phyloP scores from a whole-genome alignment of 1,140 invertebrate species.

The Lucilia sericata region DNA sequence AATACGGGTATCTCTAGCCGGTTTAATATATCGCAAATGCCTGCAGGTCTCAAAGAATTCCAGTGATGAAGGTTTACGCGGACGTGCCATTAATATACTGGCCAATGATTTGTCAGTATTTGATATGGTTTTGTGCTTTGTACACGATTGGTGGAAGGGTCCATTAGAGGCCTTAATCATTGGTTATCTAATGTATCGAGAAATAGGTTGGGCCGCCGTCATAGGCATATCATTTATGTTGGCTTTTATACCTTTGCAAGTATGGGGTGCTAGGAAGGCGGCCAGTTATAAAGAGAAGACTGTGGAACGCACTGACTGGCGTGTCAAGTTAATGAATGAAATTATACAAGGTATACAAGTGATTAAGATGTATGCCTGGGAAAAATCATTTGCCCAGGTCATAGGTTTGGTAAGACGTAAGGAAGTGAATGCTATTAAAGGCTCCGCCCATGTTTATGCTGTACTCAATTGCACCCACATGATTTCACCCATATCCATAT shows the following conservation, averaged over 20 bases:
- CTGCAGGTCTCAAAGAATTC: conserved; percentile 33
- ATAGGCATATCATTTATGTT: background rate
- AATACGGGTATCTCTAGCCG: background rate
- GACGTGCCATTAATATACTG: background rate
- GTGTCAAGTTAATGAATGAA: conserved; percentile 27
- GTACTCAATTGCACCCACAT: conserved; percentile 66
- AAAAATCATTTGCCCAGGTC: conserved; percentile 77
- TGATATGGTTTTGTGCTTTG: background rate
- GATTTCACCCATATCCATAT: conserved; percentile 73
- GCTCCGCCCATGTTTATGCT: conserved; percentile 70
- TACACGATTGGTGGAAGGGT: background rate
- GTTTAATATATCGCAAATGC: conserved; percentile 82
- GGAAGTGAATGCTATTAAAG: conserved; percentile 69
- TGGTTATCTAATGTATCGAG: conserved; percentile 78
- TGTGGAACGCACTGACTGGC: conserved; percentile 54
- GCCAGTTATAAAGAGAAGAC: background rate
- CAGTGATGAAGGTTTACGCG: background rate
- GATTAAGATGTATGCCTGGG: conserved; percentile 89
- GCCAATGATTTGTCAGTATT: background rate
- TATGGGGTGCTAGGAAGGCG: background rate
- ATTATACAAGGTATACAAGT: conserved; percentile 72
- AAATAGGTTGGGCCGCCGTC: background rate
- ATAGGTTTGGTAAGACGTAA: conserved; percentile 73
- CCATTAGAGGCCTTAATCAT: conserved; percentile 78
- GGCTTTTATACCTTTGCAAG: background rate